Evolutionary conservation across 37 sponge, comb jelly and placozoan species (phyloP).

Genomic region (Oopsacas minuta): DNA sequence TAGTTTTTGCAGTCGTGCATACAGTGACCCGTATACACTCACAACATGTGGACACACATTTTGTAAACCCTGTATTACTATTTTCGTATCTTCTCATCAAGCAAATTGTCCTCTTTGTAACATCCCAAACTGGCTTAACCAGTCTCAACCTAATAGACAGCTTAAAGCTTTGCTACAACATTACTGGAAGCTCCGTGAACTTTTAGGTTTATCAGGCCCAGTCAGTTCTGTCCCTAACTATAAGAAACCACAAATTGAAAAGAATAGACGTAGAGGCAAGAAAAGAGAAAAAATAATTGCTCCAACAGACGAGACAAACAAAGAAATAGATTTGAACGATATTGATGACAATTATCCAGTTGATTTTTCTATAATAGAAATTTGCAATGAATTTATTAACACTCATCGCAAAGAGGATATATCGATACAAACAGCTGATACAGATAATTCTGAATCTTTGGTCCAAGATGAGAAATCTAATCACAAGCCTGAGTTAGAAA

Average conservation of each 20-base stretch:
- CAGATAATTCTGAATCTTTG: not conserved
- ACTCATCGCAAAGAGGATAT: too few relatives aligned
- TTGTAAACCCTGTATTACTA: not conserved
- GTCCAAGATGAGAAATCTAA: not conserved
- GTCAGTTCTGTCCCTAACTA: not conserved
- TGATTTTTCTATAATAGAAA: too few relatives aligned
- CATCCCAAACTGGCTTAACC: not conserved
- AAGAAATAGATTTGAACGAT: too few relatives aligned
- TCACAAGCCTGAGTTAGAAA: not conserved
- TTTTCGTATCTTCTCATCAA: not conserved
- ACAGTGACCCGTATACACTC: not conserved
- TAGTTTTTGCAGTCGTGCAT: not conserved
- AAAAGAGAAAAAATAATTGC: too few relatives aligned
- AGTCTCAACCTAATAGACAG: not conserved
- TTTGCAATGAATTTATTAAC: too few relatives aligned
- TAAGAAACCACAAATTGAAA: not conserved
- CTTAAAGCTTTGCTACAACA: not conserved
- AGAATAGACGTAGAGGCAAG: not conserved
- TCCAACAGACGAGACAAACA: too few relatives aligned
- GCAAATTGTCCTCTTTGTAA: not conserved
- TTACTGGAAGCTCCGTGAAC: not conserved
- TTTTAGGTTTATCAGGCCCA: not conserved
- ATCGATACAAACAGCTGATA: not conserved
- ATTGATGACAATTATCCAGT: too few relatives aligned
- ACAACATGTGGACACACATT: slow-evolving; percentile 11